A percentile compares a stretch with the other conserved stretches of the same genome.
phyloP scores from a whole-genome alignment of 1,140 invertebrate species.

The Myzus persicae region DNA sequence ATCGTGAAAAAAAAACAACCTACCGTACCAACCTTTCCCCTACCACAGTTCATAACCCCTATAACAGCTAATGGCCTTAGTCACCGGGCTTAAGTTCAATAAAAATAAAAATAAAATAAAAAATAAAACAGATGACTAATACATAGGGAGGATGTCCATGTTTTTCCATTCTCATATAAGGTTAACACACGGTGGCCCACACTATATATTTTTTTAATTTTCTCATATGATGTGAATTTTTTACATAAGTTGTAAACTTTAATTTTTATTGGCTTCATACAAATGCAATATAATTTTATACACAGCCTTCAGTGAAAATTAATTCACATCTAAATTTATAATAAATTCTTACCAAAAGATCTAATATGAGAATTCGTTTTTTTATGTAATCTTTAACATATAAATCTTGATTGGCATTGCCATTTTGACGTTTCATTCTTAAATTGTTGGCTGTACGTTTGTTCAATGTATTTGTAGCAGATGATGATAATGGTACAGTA shows the following conservation, averaged over 20 bases:
- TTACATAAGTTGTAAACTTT: neutral
- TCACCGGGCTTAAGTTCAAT: no score
- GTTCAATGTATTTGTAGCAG: conserved; percentile 76
- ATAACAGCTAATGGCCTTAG: no score
- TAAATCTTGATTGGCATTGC: conserved; percentile 73
- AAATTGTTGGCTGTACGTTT: conserved; percentile 69
- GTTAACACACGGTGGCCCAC: no score
- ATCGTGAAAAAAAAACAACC: no score
- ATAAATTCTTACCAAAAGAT: conserved; percentile 72
- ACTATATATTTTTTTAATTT: neutral
- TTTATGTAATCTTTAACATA: conserved; percentile 94
- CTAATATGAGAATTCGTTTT: conserved; percentile 93
- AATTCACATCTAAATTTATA: neutral
- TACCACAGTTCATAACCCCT: no score
- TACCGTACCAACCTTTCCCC: no score
- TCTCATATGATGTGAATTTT: neutral
- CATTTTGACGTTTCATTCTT: conserved; percentile 72
- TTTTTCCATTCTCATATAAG: neutral
- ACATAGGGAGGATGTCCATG: neutral
- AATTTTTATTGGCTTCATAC: neutral
- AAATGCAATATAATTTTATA: neutral
- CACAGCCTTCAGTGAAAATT: neutral
- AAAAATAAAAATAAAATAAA: no score
- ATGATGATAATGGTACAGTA: conserved; percentile 77
- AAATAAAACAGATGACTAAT: neutral